Conservation (phyloP, 2,797 vertebrate species). For the Molothrus ater region DNA sequence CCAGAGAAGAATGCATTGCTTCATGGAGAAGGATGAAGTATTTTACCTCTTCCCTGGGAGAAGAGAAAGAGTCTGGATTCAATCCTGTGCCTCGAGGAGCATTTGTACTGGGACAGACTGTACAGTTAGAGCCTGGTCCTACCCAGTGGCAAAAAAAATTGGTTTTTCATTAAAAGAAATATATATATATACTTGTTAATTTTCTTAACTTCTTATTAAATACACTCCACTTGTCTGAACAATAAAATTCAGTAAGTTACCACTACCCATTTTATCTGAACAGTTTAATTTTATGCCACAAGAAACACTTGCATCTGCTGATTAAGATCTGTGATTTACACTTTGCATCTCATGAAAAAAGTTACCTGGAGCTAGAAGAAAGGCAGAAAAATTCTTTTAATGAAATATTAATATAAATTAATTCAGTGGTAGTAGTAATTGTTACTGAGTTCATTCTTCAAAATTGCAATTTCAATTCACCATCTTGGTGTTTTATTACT, state of each 20-base stretch:
- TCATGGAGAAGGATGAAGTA: neutral
- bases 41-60: neutral
- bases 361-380: slow-evolving; percentile 38
- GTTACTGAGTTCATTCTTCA: slow-evolving; percentile 16
- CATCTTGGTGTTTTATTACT: neutral
- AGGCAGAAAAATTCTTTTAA: slow-evolving; percentile 19
- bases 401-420: slow-evolving; percentile 53
- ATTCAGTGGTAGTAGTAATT: slow-evolving; percentile 24
- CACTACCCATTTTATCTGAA: neutral
- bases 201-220: neutral
- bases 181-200: fast-evolving
- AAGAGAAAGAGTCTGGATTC: neutral
- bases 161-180: neutral
- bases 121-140: neutral
- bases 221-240: neutral
- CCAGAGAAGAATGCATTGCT: neutral
- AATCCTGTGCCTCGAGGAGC: neutral
- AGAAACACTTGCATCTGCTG: slow-evolving; percentile 18
- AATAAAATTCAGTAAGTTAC: neutral
- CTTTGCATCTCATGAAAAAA: neutral
- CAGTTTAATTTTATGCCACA: slow-evolving; percentile 25
- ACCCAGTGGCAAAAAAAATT: neutral
- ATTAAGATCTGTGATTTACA: slow-evolving; percentile 34
- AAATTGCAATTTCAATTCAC: slow-evolving; percentile 24
- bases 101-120: neutral